Evolutionary conservation across 37 sponge, comb jelly and placozoan genomes (phyloP).

Genomic region (Beroe forskalii): DNA sequence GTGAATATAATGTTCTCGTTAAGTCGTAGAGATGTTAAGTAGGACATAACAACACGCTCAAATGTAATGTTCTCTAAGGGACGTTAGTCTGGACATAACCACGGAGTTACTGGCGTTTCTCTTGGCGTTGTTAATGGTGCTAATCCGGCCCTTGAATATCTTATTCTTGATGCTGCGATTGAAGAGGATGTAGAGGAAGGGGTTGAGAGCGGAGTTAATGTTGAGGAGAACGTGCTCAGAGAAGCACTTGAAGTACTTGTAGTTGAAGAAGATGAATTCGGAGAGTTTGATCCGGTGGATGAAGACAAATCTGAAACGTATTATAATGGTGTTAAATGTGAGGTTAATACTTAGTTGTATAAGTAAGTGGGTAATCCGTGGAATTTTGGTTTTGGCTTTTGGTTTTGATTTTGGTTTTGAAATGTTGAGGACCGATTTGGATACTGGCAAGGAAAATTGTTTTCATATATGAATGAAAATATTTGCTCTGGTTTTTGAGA

Average conservation of each 20-base stretch:
- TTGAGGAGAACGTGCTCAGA: constrained; percentile 44
- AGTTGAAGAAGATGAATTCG: constrained; percentile 17
- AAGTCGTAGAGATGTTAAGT: too few relatives aligned
- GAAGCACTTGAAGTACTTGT: constrained; percentile 45
- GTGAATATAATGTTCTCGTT: too few relatives aligned
- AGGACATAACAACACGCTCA: too few relatives aligned
- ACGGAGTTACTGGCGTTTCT: not conserved
- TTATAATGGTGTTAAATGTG: too few relatives aligned
- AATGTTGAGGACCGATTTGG: too few relatives aligned
- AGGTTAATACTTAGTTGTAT: too few relatives aligned
- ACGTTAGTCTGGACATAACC: not conserved
- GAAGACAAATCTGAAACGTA: not conserved
- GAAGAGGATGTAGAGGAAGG: constrained; percentile 22
- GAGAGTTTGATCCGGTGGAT: constrained; percentile 24
- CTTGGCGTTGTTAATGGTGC: not conserved
- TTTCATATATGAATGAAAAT: too few relatives aligned
- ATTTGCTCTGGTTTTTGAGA: too few relatives aligned
- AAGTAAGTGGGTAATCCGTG: too few relatives aligned
- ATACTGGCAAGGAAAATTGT: too few relatives aligned
- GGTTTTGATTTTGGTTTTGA: too few relatives aligned
- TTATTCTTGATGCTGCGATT: constrained; percentile 49
- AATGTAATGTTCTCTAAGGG: not conserved
- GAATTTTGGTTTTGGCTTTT: too few relatives aligned
- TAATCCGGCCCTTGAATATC: not conserved
- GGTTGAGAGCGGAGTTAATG: constrained; percentile 48